These are phyloP conservation scores for Ictalurus punctatus DNA, from an alignment of 2,113 vertebrate genomes.

Conservation along the genomic window DNA sequence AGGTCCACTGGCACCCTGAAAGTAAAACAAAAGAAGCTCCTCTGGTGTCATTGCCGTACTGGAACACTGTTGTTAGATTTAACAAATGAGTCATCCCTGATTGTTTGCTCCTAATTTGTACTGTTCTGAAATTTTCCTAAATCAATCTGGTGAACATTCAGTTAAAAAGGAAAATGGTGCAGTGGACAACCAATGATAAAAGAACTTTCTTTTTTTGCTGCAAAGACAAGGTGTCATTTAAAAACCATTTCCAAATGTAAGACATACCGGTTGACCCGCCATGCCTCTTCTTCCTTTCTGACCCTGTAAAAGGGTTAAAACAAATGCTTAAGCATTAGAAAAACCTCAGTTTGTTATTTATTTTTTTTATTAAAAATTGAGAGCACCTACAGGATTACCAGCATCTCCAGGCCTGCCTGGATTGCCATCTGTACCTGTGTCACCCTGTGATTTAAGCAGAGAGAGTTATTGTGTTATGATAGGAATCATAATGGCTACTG, in stretches of 20 bases:
- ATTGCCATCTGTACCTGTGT: conserved; percentile 58
- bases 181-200: neutral
- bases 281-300: conserved; percentile 61
- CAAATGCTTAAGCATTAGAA: neutral
- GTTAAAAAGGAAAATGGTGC: neutral
- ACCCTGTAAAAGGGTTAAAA: conserved; percentile 59
- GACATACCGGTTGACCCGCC: conserved; percentile 58
- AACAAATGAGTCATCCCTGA: neutral
- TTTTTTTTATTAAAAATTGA: neutral
- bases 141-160: neutral
- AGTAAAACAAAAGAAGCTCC: neutral
- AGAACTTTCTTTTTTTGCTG: neutral
- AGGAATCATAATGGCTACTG: neutral
- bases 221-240: neutral
- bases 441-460: conserved; percentile 58
- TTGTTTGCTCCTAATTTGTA: neutral
- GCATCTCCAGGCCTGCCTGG: conserved; percentile 47
- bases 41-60: neutral
- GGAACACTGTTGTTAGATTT: neutral
- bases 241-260: too few relatives aligned
- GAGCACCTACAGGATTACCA: conserved; percentile 65
- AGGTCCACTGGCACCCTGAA: conserved; percentile 61
- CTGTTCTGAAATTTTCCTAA: neutral
- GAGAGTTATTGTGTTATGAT: neutral
- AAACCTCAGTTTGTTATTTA: neutral